phyloP scores from a whole-genome alignment of 2,888 invertebrate genomes.

The Drosophila incognita region DNA sequence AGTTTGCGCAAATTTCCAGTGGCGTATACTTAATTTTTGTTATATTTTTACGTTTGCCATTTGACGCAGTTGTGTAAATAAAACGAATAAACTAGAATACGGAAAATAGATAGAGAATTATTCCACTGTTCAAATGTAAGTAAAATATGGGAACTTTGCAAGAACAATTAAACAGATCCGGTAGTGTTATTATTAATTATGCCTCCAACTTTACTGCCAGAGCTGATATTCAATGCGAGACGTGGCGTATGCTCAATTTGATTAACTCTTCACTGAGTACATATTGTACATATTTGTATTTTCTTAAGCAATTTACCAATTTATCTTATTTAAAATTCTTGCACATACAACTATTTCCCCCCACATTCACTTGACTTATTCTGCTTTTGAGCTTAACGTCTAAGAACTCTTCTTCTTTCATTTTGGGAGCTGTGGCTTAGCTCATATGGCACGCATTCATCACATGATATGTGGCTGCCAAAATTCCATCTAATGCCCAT shows the following conservation, averaged over 20 bases:
- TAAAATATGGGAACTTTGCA: neutral
- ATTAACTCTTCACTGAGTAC: neutral
- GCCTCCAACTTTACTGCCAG: neutral
- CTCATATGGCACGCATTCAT: conserved; percentile 61
- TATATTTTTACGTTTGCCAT: neutral
- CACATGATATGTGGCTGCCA: conserved; percentile 64
- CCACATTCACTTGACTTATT: neutral
- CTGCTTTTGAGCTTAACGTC: neutral
- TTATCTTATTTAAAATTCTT: neutral
- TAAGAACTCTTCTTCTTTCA: neutral
- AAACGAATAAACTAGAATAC: neutral
- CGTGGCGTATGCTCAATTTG: conserved; percentile 4
- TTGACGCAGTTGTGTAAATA: conserved; percentile 36
- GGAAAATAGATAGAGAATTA: neutral
- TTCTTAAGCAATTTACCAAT: neutral
- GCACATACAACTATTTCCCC: neutral
- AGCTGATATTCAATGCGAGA: neutral
- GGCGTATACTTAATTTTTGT: conserved; percentile 42
- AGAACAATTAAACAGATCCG: neutral
- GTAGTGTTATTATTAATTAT: neutral
- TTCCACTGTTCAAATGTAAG: neutral
- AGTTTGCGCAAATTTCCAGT: conserved; percentile 7
- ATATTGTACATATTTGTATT: neutral
- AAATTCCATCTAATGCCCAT: conserved; percentile 41
- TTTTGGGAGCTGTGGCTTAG: conserved; percentile 25